Conservation (phyloP, 2,797 vertebrate species). For the Characodon lateralis region DNA sequence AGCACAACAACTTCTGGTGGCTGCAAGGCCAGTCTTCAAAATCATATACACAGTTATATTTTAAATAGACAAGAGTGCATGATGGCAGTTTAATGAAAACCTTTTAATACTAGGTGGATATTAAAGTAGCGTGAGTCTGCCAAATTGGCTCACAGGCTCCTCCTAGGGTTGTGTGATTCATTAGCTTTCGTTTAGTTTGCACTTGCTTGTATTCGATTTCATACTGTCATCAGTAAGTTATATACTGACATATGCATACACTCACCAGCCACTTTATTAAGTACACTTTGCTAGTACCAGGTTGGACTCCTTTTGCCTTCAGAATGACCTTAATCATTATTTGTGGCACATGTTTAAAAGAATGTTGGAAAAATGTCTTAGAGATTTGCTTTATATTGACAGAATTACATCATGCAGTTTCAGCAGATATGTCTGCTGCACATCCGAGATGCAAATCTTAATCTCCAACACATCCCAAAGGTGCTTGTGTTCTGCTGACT, state of each 20-base stretch:
- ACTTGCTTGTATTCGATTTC: too few relatives aligned
- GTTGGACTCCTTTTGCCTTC: background rate
- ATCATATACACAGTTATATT: constrained; percentile 61
- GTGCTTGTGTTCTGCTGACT: background rate
- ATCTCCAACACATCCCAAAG: background rate
- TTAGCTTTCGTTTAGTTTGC: too few relatives aligned
- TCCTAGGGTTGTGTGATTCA: too few relatives aligned
- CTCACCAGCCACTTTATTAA: too few relatives aligned
- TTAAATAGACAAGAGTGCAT: constrained; percentile 41
- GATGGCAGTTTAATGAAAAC: constrained; percentile 16
- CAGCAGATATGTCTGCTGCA: background rate
- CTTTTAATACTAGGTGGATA: constrained; percentile 28
- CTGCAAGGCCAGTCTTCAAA: constrained; percentile 57
- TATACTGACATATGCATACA: too few relatives aligned
- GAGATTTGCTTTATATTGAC: background rate
- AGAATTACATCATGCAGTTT: background rate
- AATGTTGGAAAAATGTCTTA: background rate
- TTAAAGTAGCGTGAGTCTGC: background rate
- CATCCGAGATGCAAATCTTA: background rate
- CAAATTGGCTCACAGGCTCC: background rate
- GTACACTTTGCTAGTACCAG: background rate
- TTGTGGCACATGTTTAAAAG: background rate
- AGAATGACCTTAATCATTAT: background rate
- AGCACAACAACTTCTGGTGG: constrained; percentile 61
- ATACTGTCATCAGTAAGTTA: too few relatives aligned